These are phyloP conservation scores for Himalopsyche japonica DNA, from an alignment of 2,888 invertebrate species.

Conservation along the genomic window DNA sequence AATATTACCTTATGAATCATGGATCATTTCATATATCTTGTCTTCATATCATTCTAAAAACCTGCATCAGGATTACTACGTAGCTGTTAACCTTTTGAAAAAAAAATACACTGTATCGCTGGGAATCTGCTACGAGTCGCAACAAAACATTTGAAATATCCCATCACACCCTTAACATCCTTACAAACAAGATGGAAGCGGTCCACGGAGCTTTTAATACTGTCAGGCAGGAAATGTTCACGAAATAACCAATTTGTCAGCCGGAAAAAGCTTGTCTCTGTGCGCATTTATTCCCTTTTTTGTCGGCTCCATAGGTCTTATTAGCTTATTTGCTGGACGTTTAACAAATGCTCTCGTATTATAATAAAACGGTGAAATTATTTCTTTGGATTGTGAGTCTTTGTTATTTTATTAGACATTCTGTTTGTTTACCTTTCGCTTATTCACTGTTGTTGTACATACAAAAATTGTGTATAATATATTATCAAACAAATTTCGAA, in stretches of 20 bases:
- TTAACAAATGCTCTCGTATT: background rate
- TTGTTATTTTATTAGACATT: background rate
- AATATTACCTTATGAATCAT: no score
- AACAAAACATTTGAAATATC: background rate
- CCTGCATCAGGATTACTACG: no score
- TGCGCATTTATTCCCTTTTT: background rate
- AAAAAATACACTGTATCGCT: no score
- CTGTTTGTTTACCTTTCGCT: background rate
- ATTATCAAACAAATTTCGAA: no score
- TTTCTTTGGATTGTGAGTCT: background rate
- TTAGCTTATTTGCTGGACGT: background rate
- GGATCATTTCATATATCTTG: no score
- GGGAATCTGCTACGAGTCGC: no score
- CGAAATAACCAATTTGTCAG: background rate
- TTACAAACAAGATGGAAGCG: background rate
- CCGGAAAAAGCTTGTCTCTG: background rate
- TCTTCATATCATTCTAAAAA: no score
- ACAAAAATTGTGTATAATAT: background rate
- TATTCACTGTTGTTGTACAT: background rate
- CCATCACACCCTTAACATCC: background rate
- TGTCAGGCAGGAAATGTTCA: background rate
- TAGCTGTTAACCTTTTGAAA: no score
- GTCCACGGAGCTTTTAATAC: background rate
- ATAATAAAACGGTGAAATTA: background rate
- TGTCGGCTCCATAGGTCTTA: background rate